Evolutionary conservation across 2,797 vertebrate species (phyloP).

Genomic region (Paguma larvata): DNA sequence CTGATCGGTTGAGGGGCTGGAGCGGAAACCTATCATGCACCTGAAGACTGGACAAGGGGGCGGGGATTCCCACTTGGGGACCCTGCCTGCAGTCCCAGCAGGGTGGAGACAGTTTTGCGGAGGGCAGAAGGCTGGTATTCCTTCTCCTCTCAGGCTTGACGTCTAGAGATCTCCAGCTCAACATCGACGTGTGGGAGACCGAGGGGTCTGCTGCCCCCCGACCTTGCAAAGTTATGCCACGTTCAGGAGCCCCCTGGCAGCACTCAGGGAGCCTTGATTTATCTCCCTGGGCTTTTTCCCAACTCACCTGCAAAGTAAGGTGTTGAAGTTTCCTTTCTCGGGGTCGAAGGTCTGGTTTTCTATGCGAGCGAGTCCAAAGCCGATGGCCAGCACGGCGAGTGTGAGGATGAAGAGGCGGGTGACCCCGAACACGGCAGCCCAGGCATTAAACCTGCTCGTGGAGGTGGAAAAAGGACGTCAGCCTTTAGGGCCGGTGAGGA

Average conservation of each 20-base stretch:
- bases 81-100: background rate
- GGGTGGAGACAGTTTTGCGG: background rate
- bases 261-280: background rate
- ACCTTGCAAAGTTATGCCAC: background rate
- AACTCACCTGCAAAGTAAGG: slow-evolving; percentile 94
- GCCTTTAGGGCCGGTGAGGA: background rate
- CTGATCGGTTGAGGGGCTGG: fast-evolving
- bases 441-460: slow-evolving; percentile 93
- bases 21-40: fast-evolving
- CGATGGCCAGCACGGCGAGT: slow-evolving; percentile 95
- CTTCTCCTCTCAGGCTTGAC: background rate
- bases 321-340: slow-evolving; percentile 96
- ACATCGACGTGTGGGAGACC: fast-evolving
- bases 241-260: background rate
- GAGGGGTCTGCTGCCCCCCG: background rate
- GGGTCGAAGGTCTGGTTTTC: slow-evolving; percentile 94
- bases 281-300: background rate
- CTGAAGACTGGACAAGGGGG: fast-evolving
- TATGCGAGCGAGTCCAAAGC: slow-evolving; percentile 95
- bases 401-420: slow-evolving; percentile 96
- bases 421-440: slow-evolving; percentile 96
- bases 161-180: background rate
- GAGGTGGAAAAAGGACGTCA: background rate
- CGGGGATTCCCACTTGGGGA: background rate
- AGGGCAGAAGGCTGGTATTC: background rate